Conservation (phyloP, 2,888 invertebrate genomes). For the Microctonus brassicae region DNA sequence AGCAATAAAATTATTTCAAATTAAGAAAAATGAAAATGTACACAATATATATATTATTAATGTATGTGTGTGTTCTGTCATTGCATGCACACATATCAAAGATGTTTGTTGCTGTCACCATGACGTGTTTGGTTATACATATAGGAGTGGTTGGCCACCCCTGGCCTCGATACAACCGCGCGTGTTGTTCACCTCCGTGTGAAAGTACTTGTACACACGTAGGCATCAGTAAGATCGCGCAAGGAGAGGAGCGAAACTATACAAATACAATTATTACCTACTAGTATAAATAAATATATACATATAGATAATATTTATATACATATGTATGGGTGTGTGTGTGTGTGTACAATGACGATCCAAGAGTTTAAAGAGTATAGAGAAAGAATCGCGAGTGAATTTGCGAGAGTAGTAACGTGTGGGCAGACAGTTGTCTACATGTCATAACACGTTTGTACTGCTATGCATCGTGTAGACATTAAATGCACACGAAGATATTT, state of each 20-base stretch:
- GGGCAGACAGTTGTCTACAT: slow-evolving; percentile 38
- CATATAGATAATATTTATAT: no score
- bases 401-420: slow-evolving; percentile 41
- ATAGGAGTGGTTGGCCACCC: slow-evolving; percentile 63
- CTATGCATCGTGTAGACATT: neutral
- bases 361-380: slow-evolving; percentile 26
- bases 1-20: no score
- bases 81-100: neutral
- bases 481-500: neutral
- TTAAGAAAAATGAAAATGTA: no score
- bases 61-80: neutral
- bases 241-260: slow-evolving; percentile 31
- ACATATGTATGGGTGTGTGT: slow-evolving; percentile 18
- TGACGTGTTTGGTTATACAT: slow-evolving; percentile 1
- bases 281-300: no score
- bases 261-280: slow-evolving; percentile 19
- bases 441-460: slow-evolving; percentile 31
- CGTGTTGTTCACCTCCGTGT: slow-evolving; percentile 67
- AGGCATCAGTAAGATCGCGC: slow-evolving; percentile 27
- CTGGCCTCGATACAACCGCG: slow-evolving; percentile 66
- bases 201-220: slow-evolving; percentile 59
- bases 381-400: slow-evolving; percentile 35
- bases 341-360: slow-evolving; percentile 1
- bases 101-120: slow-evolving; percentile 15
- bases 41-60: no score